A percentile compares a stretch with the other conserved stretches of the same genome.
These are phyloP conservation scores for Conomelus anceps DNA, from an alignment of 2,888 invertebrate genomes.

Conservation along the genomic window DNA sequence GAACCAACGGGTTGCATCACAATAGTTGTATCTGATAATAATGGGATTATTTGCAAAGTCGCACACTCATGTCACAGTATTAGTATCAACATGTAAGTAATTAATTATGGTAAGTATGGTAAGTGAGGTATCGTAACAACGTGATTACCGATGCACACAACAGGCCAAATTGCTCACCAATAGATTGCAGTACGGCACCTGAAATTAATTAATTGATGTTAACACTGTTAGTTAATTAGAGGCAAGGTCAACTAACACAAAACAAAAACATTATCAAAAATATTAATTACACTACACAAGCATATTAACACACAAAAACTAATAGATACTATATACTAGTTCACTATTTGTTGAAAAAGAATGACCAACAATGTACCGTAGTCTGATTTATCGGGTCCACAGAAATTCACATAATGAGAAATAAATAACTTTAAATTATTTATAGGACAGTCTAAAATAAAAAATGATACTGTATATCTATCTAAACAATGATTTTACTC, in stretches of 20 bases:
- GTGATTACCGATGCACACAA: conserved; percentile 84
- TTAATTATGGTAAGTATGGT: conserved; percentile 21
- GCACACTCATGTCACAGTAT: not conserved
- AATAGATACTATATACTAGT: not conserved
- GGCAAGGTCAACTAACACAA: not conserved
- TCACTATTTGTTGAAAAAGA: not conserved
- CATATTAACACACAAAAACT: not conserved
- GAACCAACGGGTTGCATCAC: no score
- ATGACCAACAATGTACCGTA: no score
- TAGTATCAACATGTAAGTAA: not conserved
- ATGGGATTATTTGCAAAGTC: not conserved
- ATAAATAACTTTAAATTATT: no score
- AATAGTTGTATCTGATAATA: not conserved
- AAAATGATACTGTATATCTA: no score
- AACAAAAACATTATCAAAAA: conserved; percentile 9
- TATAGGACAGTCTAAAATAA: no score
- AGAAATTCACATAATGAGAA: no score
- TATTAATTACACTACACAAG: not conserved
- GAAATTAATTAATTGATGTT: conserved; percentile 46
- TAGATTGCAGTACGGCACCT: conserved; percentile 90
- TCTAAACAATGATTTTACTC: no score
- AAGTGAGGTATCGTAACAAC: conserved; percentile 25
- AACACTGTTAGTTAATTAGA: conserved; percentile 41
- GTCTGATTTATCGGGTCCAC: no score
- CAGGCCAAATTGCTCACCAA: conserved; percentile 92